phyloP scores from a whole-genome alignment of 2,888 invertebrate species.

The Epirrhoe tristata region DNA sequence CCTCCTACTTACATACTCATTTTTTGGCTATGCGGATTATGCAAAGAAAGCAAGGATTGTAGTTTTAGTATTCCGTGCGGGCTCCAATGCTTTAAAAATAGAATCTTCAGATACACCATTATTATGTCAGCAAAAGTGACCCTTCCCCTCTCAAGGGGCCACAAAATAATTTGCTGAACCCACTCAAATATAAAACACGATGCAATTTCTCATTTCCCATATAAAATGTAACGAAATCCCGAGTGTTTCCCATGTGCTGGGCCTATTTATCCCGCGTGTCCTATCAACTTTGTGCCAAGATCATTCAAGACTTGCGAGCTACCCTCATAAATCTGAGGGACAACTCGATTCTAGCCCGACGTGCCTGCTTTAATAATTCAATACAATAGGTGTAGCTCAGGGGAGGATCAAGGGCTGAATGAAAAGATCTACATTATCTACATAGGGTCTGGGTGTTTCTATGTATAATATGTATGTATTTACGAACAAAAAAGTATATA shows the following conservation, averaged over 20 bases:
- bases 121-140: not conserved
- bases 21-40: too few species aligned
- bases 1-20: too few species aligned
- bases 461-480: too few species aligned
- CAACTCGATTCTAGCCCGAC: conserved; percentile 36
- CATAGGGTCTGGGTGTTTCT: too few species aligned
- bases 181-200: not conserved
- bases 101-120: not conserved
- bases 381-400: conserved; percentile 25
- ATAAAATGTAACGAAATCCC: conserved; percentile 15
- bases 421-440: not conserved
- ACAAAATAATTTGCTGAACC: conserved; percentile 3
- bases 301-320: conserved; percentile 23
- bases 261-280: conserved; percentile 7
- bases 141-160: not conserved
- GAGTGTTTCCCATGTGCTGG: conserved; percentile 12
- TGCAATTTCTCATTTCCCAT: conserved; percentile 13
- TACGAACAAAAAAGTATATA: too few species aligned
- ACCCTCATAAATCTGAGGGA: conserved; percentile 40
- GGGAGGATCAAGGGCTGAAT: not conserved
- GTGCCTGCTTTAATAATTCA: conserved; percentile 39
- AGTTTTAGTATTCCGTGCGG: too few species aligned
- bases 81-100: too few species aligned
- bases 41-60: too few species aligned
- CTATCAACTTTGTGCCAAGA: conserved; percentile 19